Conservation (phyloP, 1,140 invertebrate species). For the Microplitis mediator region DNA sequence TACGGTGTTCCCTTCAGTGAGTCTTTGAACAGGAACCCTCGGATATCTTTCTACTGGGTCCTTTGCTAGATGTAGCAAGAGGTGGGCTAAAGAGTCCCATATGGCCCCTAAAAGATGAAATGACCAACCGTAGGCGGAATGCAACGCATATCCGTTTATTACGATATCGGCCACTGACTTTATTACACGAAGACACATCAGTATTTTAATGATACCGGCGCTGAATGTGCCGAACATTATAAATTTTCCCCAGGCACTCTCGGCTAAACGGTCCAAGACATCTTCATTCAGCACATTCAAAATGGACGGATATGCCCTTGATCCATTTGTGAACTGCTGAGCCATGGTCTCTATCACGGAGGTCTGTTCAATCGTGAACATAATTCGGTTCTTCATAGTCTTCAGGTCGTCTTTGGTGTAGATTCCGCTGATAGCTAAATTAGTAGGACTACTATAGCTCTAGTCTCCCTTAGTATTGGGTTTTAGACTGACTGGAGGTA, state of each 20-base stretch:
- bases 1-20: neutral
- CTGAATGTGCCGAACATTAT: conserved; percentile 23
- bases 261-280: conserved; percentile 21
- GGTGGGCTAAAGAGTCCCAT: neutral
- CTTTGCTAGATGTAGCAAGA: neutral
- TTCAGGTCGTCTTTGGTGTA: neutral
- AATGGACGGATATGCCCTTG: neutral
- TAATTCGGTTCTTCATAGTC: neutral
- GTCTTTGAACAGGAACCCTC: neutral
- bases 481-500: neutral
- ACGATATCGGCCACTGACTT: conserved; percentile 17
- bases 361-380: neutral
- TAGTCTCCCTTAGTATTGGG: neutral
- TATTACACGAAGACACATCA: conserved; percentile 1
- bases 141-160: conserved; percentile 28
- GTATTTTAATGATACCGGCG: conserved; percentile 13
- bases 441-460: neutral
- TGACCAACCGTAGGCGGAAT: conserved; percentile 26
- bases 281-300: neutral
- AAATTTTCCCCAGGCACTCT: conserved; percentile 25
- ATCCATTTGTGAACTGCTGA: neutral
- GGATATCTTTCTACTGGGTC: neutral
- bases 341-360: neutral
- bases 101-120: neutral
- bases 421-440: neutral